Evolutionary conservation across 2,888 invertebrate species (phyloP), one percentile per base, ranked within the genome.

Genomic region (Cactoblastis cactorum): DNA sequence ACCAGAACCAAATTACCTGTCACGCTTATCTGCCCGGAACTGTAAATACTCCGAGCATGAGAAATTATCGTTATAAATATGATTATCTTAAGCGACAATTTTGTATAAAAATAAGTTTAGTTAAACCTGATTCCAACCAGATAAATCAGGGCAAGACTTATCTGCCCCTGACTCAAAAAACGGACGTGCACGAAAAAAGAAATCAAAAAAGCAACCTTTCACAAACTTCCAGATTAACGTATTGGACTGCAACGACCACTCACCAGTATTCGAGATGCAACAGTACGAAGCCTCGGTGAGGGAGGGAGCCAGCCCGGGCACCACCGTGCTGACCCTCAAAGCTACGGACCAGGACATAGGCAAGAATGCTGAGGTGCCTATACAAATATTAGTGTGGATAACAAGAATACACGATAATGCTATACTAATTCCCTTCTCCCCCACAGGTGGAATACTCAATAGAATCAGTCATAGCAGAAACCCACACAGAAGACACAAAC

Each of bases 151-250:
- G n/a, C n/a, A n/a, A n/a, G n/a, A n/a, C n/a, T n/a, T n/a, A n/a
- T n/a, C n/a, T n/a, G n/a, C n/a, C n/a, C n/a, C n/a, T n/a, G n/a
- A n/a, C n/a, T n/a, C n/a, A n/a, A n/a, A n/a, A n/a, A n/a, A n/a
- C n/a, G n/a, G n/a, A n/a, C n/a, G n/a, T n/a, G n/a, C n/a, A n/a
- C n/a, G n/a, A n/a, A n/a, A n/a, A n/a, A n/a, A n/a, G n/a, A n/a
- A n/a, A n/a, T n/a, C n/a, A n/a, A n/a, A n/a, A n/a, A n/a, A n/a
- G n/a, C n/a, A n/a, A n/a, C n/a, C n/a, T n/a, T n/a, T n/a, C n/a
- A n/a, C n/a, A n/a, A n/a, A n/a, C n/a, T n/a, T n/a, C n/a, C 88
- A 94, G 83, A 96, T 99, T 50, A 97, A 97, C 74, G 98, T 99
- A 0, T 80, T 96, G 49, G 99, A 99, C 80, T 95, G 96, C 59